These are phyloP conservation scores for Numenius arquata DNA, from an alignment of 2,113 vertebrate species.

Conservation along the genomic window DNA sequence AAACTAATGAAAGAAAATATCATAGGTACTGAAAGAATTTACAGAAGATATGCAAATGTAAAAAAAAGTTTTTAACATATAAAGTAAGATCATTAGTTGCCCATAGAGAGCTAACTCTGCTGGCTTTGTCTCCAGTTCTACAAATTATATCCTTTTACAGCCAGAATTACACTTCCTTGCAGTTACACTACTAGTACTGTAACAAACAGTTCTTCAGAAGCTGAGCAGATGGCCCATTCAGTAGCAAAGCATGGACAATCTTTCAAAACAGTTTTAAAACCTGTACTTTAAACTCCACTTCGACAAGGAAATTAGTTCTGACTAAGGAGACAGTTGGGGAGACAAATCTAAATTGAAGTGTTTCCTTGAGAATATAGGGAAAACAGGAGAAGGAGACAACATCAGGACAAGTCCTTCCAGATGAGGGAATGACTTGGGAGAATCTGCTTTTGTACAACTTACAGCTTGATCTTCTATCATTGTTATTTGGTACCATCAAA, in stretches of 20 bases:
- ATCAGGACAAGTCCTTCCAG: not conserved
- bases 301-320: not conserved
- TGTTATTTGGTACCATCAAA: not conserved
- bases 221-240: not conserved
- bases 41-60: not conserved
- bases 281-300: not conserved
- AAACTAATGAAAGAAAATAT: not conserved
- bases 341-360: not conserved
- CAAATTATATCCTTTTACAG: not conserved
- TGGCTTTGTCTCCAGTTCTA: not conserved
- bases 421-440: not conserved
- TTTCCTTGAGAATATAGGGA: not conserved
- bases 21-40: not conserved
- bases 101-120: not conserved
- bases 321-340: not conserved
- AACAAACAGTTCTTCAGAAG: not conserved
- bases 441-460: not conserved
- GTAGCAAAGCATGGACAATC: not conserved
- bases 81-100: not conserved
- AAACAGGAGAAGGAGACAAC: not conserved
- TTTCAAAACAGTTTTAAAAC: not conserved
- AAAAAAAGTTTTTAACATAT: not conserved
- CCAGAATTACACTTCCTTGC: not conserved
- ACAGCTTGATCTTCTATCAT: not conserved
- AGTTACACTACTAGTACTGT: not conserved